Base-by-base conservation (phyloP, 2,113 vertebrate genomes). In the Seriola dumerili region DNA sequence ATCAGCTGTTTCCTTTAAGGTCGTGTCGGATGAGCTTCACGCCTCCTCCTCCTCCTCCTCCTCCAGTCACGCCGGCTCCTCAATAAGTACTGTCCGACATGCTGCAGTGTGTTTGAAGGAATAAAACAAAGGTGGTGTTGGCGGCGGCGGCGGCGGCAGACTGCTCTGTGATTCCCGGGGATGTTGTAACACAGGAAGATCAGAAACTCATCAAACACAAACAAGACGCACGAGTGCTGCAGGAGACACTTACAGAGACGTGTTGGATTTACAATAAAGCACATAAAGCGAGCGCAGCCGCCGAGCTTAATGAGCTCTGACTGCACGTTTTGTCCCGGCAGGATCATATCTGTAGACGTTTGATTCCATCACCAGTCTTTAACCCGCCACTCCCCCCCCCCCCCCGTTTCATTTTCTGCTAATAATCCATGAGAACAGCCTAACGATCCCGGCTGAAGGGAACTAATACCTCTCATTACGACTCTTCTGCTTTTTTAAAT, bases 391-490 rank as follows among this genome's bases (percentile, higher is more conserved):
- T 72, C 52, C 5, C n/a, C 32, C 52, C 2, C 32, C 4, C 29
- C 52, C 2, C 32, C 4, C 29, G 1, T 72, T 83, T 82, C 80
- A 77, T 82, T 83, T 76, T 52, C 59, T 46, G 68, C 65, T 79
- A 69, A 76, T 81, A 81, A 69, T 76, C 73, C 59, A 62, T 79
- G 65, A 70, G 77, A 77, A 69, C 57, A 72, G 63, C n/a, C 72
- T 71, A 81, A 87, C 34, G 68, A 85, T 42, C 32, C 23, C 3
- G 9, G 52, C 76, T 78, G 59, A 76, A 74, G 67, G 59, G 25
- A 65, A 63, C 65, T 74, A 83, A 86, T 55, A 62, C n/a, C 38
- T 69, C 77, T 88, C 81, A 80, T 91, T 84, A 91, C 48, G 9
- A 25, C 57, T 54, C 48, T 73, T 76, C 65, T 73, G 4, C 66